Evolutionary conservation across 2,113 vertebrate genomes (phyloP).

Genomic region (Cinclus mexicanus): DNA sequence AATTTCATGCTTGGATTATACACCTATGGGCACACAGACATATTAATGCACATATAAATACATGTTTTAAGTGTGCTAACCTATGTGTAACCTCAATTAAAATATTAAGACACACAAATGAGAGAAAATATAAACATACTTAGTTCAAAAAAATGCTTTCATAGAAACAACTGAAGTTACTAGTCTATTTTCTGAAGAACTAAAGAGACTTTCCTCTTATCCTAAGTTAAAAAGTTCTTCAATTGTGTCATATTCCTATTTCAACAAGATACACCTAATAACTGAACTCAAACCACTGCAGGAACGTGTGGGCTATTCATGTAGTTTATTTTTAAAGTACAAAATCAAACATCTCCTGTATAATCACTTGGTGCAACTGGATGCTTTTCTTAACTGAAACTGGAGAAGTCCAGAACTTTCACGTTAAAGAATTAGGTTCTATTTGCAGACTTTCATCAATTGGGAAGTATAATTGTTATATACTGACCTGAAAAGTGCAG

Average conservation of each 20-base stretch:
- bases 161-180: neutral
- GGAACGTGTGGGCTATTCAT: neutral
- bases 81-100: neutral
- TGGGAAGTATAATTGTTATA: slow-evolving; percentile 75
- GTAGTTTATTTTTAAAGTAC: neutral
- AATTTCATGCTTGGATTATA: slow-evolving; percentile 1
- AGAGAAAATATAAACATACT: slow-evolving; percentile 57
- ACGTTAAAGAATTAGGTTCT: slow-evolving; percentile 59
- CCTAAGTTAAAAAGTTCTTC: neutral
- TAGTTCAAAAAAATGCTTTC: neutral
- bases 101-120: slow-evolving; percentile 29
- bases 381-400: slow-evolving; percentile 43
- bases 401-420: slow-evolving; percentile 51
- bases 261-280: neutral
- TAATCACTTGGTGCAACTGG: slow-evolving; percentile 24
- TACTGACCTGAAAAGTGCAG: slow-evolving; percentile 95
- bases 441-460: slow-evolving; percentile 73
- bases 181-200: neutral
- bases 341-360: slow-evolving; percentile 20
- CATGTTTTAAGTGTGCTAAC: neutral
- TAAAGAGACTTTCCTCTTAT: neutral
- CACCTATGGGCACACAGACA: neutral
- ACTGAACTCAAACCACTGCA: neutral
- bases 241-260: neutral
- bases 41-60: slow-evolving; percentile 27